Evolutionary conservation across 2,888 invertebrate species (phyloP).

Genomic region (Leucania comma): DNA sequence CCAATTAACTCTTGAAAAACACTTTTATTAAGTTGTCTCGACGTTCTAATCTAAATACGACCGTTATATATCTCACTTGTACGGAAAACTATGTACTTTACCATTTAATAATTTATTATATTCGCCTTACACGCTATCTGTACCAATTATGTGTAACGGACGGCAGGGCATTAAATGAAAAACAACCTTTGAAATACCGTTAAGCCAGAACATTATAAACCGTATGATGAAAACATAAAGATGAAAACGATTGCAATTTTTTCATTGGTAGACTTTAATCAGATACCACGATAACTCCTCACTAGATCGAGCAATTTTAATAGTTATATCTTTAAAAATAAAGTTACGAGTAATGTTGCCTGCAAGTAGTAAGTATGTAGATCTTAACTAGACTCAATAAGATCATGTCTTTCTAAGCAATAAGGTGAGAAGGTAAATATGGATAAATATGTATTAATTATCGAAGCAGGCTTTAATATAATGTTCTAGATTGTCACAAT

Average conservation of each 20-base stretch:
- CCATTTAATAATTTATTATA: constrained; percentile 54
- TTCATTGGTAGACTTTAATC: constrained; percentile 25
- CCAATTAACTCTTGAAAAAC: constrained; percentile 26
- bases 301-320: not conserved
- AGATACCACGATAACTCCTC: constrained; percentile 9
- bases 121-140: constrained; percentile 53
- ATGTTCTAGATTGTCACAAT: constrained; percentile 62
- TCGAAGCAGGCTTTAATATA: constrained; percentile 52
- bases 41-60: constrained; percentile 38
- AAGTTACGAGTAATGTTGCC: not conserved
- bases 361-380: constrained; percentile 22
- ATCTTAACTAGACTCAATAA: constrained; percentile 53
- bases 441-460: constrained; percentile 68
- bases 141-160: constrained; percentile 55
- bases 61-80: constrained; percentile 11
- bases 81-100: constrained; percentile 22
- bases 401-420: constrained; percentile 48
- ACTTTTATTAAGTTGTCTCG: constrained; percentile 43
- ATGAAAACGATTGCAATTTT: not conserved
- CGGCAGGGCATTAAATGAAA: constrained; percentile 36
- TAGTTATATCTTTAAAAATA: fast-evolving
- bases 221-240: not conserved
- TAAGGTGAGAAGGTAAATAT: constrained; percentile 51
- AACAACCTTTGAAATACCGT: constrained; percentile 1
- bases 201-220: not conserved